These are phyloP conservation scores for Melanostoma scalare DNA, from an alignment of 2,888 invertebrate genomes.

Conservation along the genomic window DNA sequence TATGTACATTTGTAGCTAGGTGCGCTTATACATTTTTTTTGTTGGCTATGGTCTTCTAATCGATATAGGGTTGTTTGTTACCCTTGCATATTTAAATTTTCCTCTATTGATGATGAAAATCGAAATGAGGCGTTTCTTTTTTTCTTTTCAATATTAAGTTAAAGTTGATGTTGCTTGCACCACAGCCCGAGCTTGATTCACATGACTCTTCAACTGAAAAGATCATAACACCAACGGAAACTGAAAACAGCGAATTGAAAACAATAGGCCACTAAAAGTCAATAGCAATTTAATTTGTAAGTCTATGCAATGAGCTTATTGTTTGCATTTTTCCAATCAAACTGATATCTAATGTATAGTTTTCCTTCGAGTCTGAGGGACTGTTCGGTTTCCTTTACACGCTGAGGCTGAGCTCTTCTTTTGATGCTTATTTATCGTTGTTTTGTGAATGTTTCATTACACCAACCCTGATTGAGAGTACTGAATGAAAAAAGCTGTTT, in stretches of 20 bases:
- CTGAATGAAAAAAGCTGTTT: constrained; percentile 34
- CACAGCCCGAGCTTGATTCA: too few relatives aligned
- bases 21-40: constrained; percentile 9
- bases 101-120: too few relatives aligned
- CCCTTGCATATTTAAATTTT: neutral
- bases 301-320: too few relatives aligned
- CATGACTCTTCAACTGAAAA: too few relatives aligned
- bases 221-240: too few relatives aligned
- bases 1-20: constrained; percentile 2
- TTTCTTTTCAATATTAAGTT: too few relatives aligned
- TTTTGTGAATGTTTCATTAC: neutral
- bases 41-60: constrained; percentile 1
- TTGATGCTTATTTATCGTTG: constrained; percentile 28
- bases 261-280: too few relatives aligned
- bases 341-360: constrained; percentile 19
- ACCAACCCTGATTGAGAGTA: constrained; percentile 2
- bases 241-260: too few relatives aligned
- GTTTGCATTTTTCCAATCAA: too few relatives aligned
- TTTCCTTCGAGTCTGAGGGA: constrained; percentile 3
- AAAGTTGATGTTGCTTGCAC: too few relatives aligned
- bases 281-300: too few relatives aligned
- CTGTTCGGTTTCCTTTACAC: constrained; percentile 25
- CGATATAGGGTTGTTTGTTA: constrained; percentile 23
- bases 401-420: neutral
- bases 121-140: too few relatives aligned